Conservation (phyloP, 2,797 vertebrate genomes). For the Lemur catta region DNA sequence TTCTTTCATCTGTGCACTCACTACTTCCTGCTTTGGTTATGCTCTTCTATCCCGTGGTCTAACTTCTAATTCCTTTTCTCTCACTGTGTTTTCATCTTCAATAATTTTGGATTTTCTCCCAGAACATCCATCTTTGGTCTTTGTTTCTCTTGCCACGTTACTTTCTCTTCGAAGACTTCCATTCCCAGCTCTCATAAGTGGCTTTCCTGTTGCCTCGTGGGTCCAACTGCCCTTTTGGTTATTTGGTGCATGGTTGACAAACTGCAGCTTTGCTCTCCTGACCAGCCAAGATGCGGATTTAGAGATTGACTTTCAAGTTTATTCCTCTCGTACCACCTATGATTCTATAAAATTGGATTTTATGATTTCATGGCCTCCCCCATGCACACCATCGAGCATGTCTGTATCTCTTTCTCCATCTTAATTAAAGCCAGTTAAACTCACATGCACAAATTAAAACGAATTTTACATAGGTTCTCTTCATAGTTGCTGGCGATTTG, state of each 20-base stretch:
- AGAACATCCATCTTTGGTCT: not conserved
- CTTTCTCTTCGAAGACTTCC: not conserved
- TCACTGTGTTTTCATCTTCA: not conserved
- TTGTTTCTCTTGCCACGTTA: not conserved
- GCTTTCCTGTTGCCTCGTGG: not conserved
- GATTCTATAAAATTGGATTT: not conserved
- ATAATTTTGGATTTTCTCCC: not conserved
- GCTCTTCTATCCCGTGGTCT: not conserved
- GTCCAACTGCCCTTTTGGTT: not conserved
- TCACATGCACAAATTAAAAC: slow-evolving; percentile 59
- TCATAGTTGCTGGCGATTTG: not conserved
- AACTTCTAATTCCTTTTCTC: not conserved
- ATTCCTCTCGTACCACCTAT: not conserved
- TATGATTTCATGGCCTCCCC: not conserved
- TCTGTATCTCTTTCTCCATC: slow-evolving; percentile 37
- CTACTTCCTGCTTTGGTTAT: not conserved
- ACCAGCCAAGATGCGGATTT: not conserved
- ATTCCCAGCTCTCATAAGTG: not conserved
- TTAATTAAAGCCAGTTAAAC: slow-evolving; percentile 26
- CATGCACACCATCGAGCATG: not conserved
- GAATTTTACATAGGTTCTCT: not conserved
- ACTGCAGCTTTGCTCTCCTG: not conserved
- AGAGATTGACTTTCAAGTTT: not conserved
- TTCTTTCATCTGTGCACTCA: not conserved
- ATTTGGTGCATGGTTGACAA: not conserved